Conservation (phyloP, 2,113 vertebrate species). For the Prionailurus viverrinus region DNA sequence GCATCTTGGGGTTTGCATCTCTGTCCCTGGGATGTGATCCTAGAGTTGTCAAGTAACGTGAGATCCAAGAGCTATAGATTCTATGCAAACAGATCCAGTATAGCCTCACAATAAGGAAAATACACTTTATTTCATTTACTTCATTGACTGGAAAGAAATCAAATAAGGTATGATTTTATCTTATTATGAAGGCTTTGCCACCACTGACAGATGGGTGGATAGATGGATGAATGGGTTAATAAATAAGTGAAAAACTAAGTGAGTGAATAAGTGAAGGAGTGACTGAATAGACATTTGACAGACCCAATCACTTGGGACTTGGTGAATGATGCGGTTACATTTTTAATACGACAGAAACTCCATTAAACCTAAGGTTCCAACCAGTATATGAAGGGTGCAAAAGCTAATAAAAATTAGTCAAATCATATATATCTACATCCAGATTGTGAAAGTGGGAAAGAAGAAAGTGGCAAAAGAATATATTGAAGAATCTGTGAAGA, state of each 20-base stretch:
- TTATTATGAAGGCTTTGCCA: neutral
- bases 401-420: neutral
- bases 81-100: neutral
- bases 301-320: neutral
- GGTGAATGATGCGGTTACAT: neutral
- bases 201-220: neutral
- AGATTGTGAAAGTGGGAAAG: neutral
- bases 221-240: neutral
- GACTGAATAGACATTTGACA: slow-evolving; percentile 15
- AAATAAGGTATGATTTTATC: neutral
- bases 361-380: neutral
- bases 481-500: neutral
- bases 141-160: slow-evolving; percentile 19
- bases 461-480: neutral
- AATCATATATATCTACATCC: neutral
- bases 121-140: neutral
- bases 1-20: neutral
- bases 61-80: neutral
- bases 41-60: neutral
- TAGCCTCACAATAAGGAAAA: neutral
- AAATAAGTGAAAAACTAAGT: slow-evolving; percentile 24
- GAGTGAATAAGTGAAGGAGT: neutral
- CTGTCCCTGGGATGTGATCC: neutral
- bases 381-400: neutral
- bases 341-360: slow-evolving; percentile 12